Base-by-base conservation (phyloP, 2,113 vertebrate genomes). In the Galemys pyrenaicus region DNA sequence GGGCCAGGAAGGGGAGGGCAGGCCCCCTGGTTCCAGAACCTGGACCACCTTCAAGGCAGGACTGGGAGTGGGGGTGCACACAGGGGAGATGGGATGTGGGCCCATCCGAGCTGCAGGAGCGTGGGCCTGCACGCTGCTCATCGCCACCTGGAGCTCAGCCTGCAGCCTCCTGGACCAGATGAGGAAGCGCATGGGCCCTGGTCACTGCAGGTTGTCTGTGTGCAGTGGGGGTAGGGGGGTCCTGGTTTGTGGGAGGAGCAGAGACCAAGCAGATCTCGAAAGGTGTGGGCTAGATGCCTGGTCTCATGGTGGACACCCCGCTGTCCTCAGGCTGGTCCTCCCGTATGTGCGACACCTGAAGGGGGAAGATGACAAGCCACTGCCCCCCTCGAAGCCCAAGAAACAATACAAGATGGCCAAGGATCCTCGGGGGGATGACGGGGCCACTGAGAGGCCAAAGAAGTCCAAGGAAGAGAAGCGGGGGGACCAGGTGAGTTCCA, bases 351-450 rank as follows among this genome's bases (percentile, higher is more conserved):
- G 99, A 71, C 98, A 99, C 70, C 97, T 99, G 41, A 99, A 98
- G 95, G 99, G 99, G 6, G 99, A 99, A 95, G 99, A 99, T 1
- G 99, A 99, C 98, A 99, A 99, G 51, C 99, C 99, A 0, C 97
- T 99, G 96, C 99, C 99, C 44, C 98, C 98, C 0, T 97, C 98
- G 96, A 99, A 99, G 97, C 99, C 99, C 49, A 98, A 99, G 68
- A 99, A 99, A 92, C 99, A 99, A 28, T 99, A 99, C 96, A 99
- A 99, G 96, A 98, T 98, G 60, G 97, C 98, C 92, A 97, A 97
- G 71, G 98, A 99, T 37, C 41, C 85, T 26, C 98, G 98, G 46
- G 97, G 94, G 12, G 97, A 97, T 1, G 97, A 84, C 0, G 80
- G 96, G 13, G 3, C 44, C 6, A 12, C 98, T 0, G 98, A 98